Base-by-base conservation (phyloP, 1,140 invertebrate species). In the Pseudobourletiella spinata region DNA sequence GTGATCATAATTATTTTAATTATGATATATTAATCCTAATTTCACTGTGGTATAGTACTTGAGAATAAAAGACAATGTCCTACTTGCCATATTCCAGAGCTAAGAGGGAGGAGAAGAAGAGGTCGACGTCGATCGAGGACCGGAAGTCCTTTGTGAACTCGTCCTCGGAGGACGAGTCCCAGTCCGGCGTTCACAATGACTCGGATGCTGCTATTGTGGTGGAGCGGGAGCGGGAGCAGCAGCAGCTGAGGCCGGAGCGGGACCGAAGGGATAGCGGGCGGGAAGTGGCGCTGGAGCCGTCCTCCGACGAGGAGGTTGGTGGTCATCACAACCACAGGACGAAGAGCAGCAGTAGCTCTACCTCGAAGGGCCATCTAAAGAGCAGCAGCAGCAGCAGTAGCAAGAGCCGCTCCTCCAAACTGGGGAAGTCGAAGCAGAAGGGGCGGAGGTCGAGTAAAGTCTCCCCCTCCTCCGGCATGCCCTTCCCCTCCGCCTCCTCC, bases 81-180 rank as follows among this genome's bases (percentile, higher is more conserved):
- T 50, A 16, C 46, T 50, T 11, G n/a, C n/a, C n/a, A n/a, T n/a
- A n/a, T n/a, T 57, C n/a, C 72, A 79, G 89, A 62, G 88, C 87
- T 0, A 87, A 89, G 73, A 79, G 86, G 18, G 86, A 85, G 65
- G 87, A 89, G 74, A 91, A 91, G 79, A 91, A 91, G 74, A 81
- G 88, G 61, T 89, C 87, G 4, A 86, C 84, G 1, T 91, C 87
- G 25, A 89, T 87, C 81, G 88, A 92, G 71, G 88, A 89, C 61
- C 87, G 63, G 22, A 63, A 67, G 48, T 66, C 64, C 22, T 63
- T 66, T 26, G 28, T 54, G 52, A 54, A 65, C 42, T 57, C 63
- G 22, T 64, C 64, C 29, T 63, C 61, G 3, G 62, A 67, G 30
- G 66, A 67, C 29, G 59, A 43, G 4, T 58, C 58, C 52, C 54